Evolutionary conservation across 2,888 invertebrate species (phyloP), one percentile per base, ranked within the genome.

Genomic region (Clivina fossor): DNA sequence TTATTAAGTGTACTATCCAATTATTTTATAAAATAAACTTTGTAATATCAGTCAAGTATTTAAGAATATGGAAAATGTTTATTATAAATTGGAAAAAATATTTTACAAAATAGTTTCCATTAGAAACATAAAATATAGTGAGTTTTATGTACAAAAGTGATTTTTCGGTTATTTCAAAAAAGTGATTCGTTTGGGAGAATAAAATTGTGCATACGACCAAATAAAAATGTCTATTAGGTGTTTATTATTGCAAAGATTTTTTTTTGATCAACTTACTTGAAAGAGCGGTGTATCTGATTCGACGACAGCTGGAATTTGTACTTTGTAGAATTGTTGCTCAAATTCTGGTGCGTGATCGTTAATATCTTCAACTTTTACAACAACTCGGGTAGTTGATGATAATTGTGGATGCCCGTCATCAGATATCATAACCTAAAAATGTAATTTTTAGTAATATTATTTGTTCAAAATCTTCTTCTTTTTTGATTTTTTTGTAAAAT

Each of bases 291-390:
- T 76, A 63, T 81, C 80, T 54, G 72, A 66, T 59, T 74, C 69
- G 33, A 71, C 69, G 28, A 78, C 76, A 32, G 82, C 79, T 46
- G 90, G 90, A 64, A 90, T 86, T 69, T 84, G 85, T 61, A 92
- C 82, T 68, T 87, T 86, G 76, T 92, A 93, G 70, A 88, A 84
- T 61, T 85, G 81, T 70, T 90, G 87, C 68, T 88, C 85, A 74
- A 93, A 93, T 65, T 84, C 83, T 2, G 95, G 95, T 59, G 85
- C 81, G 73, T 93, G 89, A 75, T 94, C 94, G 77, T 94, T 94
- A 65, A 89, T 75, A 60, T 95, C 94, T 35, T 81, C 80, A 22
- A 97, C 86, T 57, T 82, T 76, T 32, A 97, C 85, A 58, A 85
- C 83, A 46, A 97, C 87, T 64, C 90, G 82, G 48, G 89, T 89